Percentiles rank a stretch among this genome's conserved stretches.
Conservation (phyloP, 2,888 invertebrate genomes). For the Deilephila elpenor region DNA sequence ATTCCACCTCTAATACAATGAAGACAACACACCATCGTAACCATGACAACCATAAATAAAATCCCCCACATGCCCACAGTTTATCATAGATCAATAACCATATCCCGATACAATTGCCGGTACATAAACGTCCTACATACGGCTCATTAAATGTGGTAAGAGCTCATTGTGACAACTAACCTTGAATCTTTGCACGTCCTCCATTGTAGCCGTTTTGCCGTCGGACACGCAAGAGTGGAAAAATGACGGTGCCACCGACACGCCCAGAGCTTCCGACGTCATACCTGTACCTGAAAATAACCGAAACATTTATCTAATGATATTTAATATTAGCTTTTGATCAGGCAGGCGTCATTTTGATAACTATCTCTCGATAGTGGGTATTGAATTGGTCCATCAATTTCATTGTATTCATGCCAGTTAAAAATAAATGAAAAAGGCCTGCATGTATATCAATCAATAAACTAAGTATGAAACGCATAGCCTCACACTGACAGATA, state of each 20-base stretch:
- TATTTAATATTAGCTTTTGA: neutral
- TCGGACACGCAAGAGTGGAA: conserved; percentile 98
- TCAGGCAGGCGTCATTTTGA: too few species aligned
- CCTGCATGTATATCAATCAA: too few species aligned
- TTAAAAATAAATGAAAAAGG: too few species aligned
- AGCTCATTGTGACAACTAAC: conserved; percentile 75
- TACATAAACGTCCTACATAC: conserved; percentile 10
- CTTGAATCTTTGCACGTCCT: conserved; percentile 97
- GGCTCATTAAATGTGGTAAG: conserved; percentile 21
- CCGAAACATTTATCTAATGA: neutral
- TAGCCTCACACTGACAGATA: too few species aligned
- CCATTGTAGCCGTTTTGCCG: conserved; percentile 97
- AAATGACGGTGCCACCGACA: conserved; percentile 97
- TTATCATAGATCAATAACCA: conserved; percentile 20
- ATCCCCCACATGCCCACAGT: neutral
- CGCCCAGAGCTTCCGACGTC: conserved; percentile 97
- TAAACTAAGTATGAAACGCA: too few species aligned
- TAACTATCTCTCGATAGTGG: too few species aligned
- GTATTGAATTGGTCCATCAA: too few species aligned
- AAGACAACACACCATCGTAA: neutral
- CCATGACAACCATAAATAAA: neutral
- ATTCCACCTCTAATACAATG: neutral
- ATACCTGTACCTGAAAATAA: conserved; percentile 90
- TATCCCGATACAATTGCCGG: conserved; percentile 11
- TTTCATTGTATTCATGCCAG: too few species aligned